These are phyloP conservation scores for Oscheius myriophilus DNA, from an alignment of 2,888 invertebrate genomes.

Conservation along the genomic window DNA sequence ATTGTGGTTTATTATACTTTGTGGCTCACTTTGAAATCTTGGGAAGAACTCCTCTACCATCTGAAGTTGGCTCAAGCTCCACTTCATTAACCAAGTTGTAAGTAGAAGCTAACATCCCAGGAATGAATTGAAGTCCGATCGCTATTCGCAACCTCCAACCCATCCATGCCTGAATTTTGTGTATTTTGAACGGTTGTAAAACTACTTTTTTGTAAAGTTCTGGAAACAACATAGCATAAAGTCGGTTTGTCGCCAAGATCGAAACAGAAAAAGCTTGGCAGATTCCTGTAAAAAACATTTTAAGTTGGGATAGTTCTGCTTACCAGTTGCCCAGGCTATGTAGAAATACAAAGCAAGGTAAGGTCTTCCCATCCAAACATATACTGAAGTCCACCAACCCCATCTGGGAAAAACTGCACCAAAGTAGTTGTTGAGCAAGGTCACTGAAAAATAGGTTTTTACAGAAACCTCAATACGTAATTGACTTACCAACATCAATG, in stretches of 20 bases:
- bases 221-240: conserved; percentile 27
- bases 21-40: conserved; percentile 27
- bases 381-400: conserved; percentile 23
- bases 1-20: too few species aligned
- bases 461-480: background rate
- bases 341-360: conserved; percentile 22
- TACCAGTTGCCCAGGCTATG: conserved; percentile 29
- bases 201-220: conserved; percentile 21
- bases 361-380: conserved; percentile 18
- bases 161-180: conserved; percentile 17
- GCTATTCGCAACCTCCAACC: conserved; percentile 27
- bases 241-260: conserved; percentile 27
- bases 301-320: background rate
- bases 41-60: conserved; percentile 16
- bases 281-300: conserved; percentile 15
- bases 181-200: background rate
- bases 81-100: conserved; percentile 22
- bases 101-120: conserved; percentile 14
- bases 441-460: conserved; percentile 21
- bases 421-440: conserved; percentile 28
- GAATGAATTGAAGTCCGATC: conserved; percentile 30
- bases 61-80: background rate
- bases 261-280: conserved; percentile 29
- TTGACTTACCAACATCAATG: conserved; percentile 24
- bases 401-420: conserved; percentile 32